phyloP scores from a whole-genome alignment of 2,888 invertebrate genomes.

The Acleris emargana region DNA sequence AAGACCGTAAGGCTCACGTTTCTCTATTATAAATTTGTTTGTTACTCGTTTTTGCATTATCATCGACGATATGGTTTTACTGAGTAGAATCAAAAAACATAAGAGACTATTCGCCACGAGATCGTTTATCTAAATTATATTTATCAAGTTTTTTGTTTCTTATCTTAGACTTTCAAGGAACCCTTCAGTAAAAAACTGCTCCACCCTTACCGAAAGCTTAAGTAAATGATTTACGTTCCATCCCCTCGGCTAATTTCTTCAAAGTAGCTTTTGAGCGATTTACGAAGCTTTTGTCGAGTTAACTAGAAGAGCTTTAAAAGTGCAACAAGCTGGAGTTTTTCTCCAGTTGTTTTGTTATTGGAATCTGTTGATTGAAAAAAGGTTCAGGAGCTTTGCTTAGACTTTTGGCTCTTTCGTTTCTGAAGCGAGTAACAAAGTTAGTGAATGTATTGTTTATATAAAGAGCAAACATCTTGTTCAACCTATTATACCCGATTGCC shows the following conservation, averaged over 20 bases:
- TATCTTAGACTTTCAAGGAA: neutral
- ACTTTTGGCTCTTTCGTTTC: neutral
- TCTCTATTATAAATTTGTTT: too few relatives aligned
- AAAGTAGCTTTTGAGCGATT: conserved; percentile 16
- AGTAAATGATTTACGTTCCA: conserved; percentile 20
- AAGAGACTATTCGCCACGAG: too few relatives aligned
- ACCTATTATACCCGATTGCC: too few relatives aligned
- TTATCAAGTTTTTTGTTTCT: too few relatives aligned
- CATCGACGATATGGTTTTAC: too few relatives aligned
- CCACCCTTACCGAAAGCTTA: neutral
- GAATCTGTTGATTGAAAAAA: conserved; percentile 9
- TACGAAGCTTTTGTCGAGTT: conserved; percentile 30
- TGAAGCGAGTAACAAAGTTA: too few relatives aligned
- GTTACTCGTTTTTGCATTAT: too few relatives aligned
- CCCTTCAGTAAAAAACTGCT: conserved; percentile 1
- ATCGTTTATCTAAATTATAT: too few relatives aligned
- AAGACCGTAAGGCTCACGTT: too few relatives aligned
- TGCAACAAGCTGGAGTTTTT: conserved; percentile 16
- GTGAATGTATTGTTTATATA: too few relatives aligned
- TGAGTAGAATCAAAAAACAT: too few relatives aligned
- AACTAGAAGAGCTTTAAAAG: conserved; percentile 27
- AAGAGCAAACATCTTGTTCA: too few relatives aligned
- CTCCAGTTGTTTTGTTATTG: conserved; percentile 4
- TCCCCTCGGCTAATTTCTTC: conserved; percentile 26
- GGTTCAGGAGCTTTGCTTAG: neutral